A percentile compares a stretch with the other conserved stretches of the same genome.
phyloP scores from a whole-genome alignment of 2,888 invertebrate genomes.

The Galeruca laticollis region DNA sequence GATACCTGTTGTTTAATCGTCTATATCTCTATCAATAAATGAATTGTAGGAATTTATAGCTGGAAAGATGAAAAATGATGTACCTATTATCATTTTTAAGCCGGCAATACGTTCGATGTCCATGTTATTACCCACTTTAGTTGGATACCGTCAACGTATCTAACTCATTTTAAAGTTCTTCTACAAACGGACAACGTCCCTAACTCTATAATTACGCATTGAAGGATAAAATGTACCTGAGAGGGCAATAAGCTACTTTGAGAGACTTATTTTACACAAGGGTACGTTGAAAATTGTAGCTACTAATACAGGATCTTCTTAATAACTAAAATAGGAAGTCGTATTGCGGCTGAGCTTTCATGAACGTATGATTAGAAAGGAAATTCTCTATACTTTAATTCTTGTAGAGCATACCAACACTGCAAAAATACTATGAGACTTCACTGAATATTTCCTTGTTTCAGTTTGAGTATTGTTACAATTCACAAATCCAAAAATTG shows the following conservation, averaged over 20 bases:
- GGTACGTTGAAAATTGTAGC: conserved; percentile 22
- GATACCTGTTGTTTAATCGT: too few relatives aligned
- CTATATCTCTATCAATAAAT: too few relatives aligned
- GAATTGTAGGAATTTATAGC: too few relatives aligned
- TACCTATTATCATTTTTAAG: too few relatives aligned
- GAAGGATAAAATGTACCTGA: conserved; percentile 15
- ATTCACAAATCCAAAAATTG: too few relatives aligned
- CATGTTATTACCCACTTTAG: background rate
- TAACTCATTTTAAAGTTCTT: background rate
- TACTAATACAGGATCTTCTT: conserved; percentile 27
- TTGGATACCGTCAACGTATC: background rate
- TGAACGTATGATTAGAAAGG: conserved; percentile 35
- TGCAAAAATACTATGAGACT: too few relatives aligned
- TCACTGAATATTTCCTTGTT: too few relatives aligned
- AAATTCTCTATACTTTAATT: conserved; percentile 18
- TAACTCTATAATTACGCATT: conserved; percentile 1
- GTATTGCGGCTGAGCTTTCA: conserved; percentile 32
- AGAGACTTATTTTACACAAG: conserved; percentile 33
- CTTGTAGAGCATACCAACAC: background rate
- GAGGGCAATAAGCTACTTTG: conserved; percentile 32
- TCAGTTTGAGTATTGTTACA: too few relatives aligned
- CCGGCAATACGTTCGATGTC: too few relatives aligned
- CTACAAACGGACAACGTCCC: background rate
- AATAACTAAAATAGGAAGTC: conserved; percentile 31
- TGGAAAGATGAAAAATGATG: too few relatives aligned